Evolutionary conservation across 1,140 invertebrate genomes (phyloP).

Genomic region (Trichonephila clavata): DNA sequence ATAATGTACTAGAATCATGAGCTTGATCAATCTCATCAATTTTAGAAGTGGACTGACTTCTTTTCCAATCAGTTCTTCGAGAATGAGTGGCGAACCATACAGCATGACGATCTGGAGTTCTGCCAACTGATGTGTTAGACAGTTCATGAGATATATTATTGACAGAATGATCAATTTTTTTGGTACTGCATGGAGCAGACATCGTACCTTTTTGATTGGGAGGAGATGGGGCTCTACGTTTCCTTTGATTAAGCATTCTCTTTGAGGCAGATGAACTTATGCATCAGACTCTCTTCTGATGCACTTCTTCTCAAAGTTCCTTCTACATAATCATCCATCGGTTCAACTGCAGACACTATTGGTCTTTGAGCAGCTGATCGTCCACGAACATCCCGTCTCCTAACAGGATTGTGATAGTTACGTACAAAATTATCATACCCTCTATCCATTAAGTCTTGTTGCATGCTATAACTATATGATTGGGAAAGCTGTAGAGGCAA

Average conservation of each 20-base stretch:
- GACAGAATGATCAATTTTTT: slow-evolving; percentile 69
- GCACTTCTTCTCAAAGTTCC: slow-evolving; percentile 80
- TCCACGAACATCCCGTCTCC: slow-evolving; percentile 57
- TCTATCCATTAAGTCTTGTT: slow-evolving; percentile 72
- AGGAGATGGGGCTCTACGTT: slow-evolving; percentile 78
- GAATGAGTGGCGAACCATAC: slow-evolving; percentile 78
- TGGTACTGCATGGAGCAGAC: slow-evolving; percentile 64
- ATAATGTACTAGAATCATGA: slow-evolving; percentile 83
- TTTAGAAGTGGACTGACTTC: slow-evolving; percentile 80
- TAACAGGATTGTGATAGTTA: slow-evolving; percentile 68
- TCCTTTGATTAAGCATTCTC: slow-evolving; percentile 78
- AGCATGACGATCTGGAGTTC: slow-evolving; percentile 77
- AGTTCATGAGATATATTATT: neutral
- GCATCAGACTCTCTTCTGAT: slow-evolving; percentile 81
- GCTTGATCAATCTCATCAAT: slow-evolving; percentile 80
- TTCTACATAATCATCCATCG: slow-evolving; percentile 79
- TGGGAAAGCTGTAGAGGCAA: slow-evolving; percentile 68
- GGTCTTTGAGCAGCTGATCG: slow-evolving; percentile 80
- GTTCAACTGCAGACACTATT: slow-evolving; percentile 81
- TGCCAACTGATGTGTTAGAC: neutral
- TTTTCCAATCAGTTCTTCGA: slow-evolving; percentile 73
- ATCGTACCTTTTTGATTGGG: slow-evolving; percentile 71
- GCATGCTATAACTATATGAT: slow-evolving; percentile 75
- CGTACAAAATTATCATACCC: slow-evolving; percentile 59
- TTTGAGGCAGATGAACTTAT: slow-evolving; percentile 72